Evolutionary conservation across 2,888 invertebrate genomes (phyloP), one percentile per base, ranked within the genome.

Genomic region (Helobdella robusta): DNA sequence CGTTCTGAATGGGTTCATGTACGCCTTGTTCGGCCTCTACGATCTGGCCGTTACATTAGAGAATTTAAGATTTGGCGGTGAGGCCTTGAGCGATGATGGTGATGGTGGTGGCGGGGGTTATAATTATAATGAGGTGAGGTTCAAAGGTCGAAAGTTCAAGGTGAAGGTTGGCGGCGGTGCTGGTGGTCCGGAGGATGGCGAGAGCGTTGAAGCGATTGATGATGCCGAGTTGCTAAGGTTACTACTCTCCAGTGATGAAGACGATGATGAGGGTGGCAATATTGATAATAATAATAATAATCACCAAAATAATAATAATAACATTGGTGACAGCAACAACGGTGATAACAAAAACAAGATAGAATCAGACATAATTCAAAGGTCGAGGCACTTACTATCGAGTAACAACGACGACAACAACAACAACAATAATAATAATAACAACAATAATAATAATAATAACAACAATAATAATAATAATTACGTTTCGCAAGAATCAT

Each of bases 1-100:
- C 81, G 95, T 98, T 15, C 85, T 98, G 30, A 98, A 98, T 81
- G 98, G 98, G 52, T 98, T 98, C 82, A 92, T 98, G 74, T 98
- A 95, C 82, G 90, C 97, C 0, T 83, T 98, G 6, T 84, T 98
- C 66, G 97, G 97, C 0, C 84, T 98, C 15, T 95, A 94, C 79
- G 98, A 98, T 82, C 82, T 97, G n/a, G 87, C 88, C 79, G 84
- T 85, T 65, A 73, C 75, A 40, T 87, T 89, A 28, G 86, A 87
- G 0, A 84, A 85, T 30, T 84, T 85, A 32, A 84, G 84, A 83
- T 74, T 74, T 8, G 71, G 86, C 2, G 84, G 85, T 35, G 65
- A 65, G 35, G 75, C 77, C 2, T 48, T 18, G 8, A 25, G 54
- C 11, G 28, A 32, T 25, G 28, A 54, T 54, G 30, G 30, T 54